These are phyloP conservation scores for Elaphurus davidianus DNA, from an alignment of 2,113 vertebrate species.

Conservation along the genomic window DNA sequence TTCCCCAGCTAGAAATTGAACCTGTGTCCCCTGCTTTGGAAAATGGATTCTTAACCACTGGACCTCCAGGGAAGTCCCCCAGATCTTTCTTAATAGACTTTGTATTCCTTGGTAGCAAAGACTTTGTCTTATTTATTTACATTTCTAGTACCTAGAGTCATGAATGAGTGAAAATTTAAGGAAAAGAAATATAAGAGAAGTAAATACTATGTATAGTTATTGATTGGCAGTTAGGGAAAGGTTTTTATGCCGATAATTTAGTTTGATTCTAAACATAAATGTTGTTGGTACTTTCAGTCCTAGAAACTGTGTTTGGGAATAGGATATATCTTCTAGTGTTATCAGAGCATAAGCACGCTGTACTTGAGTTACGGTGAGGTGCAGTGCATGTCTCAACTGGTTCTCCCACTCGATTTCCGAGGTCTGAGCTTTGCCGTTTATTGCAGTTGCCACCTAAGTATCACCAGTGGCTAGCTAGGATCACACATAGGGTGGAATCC, in stretches of 20 bases:
- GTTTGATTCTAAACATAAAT: background rate
- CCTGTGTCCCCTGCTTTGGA: background rate
- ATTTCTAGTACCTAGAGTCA: background rate
- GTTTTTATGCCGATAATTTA: background rate
- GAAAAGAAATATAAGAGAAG: background rate
- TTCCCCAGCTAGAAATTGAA: background rate
- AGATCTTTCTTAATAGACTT: background rate
- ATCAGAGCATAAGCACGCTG: background rate
- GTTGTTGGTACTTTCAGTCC: background rate
- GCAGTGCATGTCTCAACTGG: constrained; percentile 53
- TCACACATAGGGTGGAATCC: background rate
- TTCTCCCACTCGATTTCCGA: constrained; percentile 48
- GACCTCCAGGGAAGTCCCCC: background rate
- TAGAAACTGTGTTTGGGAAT: background rate
- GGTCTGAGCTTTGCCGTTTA: constrained; percentile 41
- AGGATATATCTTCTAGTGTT: background rate
- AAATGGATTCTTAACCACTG: background rate
- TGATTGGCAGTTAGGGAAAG: background rate
- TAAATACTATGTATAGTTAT: background rate
- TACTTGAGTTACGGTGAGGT: constrained; percentile 13
- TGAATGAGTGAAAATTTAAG: background rate
- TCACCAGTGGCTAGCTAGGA: constrained; percentile 32
- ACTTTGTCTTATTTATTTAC: background rate
- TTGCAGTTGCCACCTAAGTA: constrained; percentile 2
- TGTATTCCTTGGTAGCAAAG: background rate